Evolutionary conservation across 2,113 vertebrate genomes (phyloP).

Genomic region (Miniopterus natalensis): DNA sequence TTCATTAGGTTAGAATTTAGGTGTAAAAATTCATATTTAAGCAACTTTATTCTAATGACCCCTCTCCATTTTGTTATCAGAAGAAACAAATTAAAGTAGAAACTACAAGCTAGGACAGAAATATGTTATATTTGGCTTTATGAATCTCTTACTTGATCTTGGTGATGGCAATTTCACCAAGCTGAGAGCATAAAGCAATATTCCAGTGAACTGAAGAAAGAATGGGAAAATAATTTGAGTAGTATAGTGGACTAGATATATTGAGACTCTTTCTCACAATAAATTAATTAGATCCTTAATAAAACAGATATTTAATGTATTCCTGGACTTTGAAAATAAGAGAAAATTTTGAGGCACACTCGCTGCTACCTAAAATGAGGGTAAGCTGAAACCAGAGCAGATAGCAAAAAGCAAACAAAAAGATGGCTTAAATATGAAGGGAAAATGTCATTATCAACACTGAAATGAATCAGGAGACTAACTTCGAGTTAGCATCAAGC

Average conservation of each 20-base stretch:
- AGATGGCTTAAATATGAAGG: background rate
- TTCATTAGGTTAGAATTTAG: slow-evolving; percentile 27
- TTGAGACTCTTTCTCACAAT: background rate
- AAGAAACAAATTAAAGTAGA: slow-evolving; percentile 44
- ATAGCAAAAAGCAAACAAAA: background rate
- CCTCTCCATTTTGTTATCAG: background rate
- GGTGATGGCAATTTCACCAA: background rate
- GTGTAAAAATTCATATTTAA: background rate
- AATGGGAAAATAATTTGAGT: background rate
- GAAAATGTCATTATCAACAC: background rate
- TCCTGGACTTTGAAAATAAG: background rate
- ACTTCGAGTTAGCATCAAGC: background rate
- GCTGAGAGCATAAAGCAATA: background rate
- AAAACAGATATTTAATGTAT: background rate
- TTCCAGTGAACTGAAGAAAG: background rate
- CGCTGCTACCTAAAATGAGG: background rate
- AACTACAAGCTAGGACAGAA: slow-evolving; percentile 7
- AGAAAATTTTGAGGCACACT: background rate
- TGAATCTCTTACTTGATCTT: background rate
- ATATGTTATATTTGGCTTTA: background rate
- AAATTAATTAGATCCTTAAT: background rate
- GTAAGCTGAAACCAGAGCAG: background rate
- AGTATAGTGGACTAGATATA: background rate
- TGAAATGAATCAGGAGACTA: background rate
- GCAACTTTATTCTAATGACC: background rate